Percentiles rank a stretch among this genome's conserved stretches.
Conservation (phyloP, 2,113 vertebrate species). For the Isichthys henryi region DNA sequence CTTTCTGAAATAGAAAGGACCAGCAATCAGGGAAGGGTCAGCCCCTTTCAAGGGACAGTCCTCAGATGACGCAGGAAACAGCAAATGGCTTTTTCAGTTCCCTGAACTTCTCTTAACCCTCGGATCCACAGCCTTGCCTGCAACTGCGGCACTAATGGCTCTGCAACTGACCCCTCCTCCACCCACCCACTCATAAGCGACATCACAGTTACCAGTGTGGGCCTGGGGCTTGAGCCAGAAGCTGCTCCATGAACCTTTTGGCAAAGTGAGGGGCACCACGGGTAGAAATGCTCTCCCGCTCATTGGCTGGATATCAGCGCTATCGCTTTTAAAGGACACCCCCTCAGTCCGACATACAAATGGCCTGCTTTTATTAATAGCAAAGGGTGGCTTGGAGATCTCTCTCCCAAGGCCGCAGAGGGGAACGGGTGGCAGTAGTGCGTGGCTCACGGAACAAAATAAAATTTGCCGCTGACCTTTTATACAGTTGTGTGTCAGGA, state of each 20-base stretch:
- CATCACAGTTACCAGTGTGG: not conserved
- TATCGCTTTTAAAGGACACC: not conserved
- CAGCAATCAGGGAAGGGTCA: not conserved
- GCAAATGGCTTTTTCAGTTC: not conserved
- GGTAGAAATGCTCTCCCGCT: not conserved
- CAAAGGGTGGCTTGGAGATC: not conserved
- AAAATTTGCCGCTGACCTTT: not conserved
- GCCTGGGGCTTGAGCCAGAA: not conserved
- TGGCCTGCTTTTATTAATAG: slow-evolving; percentile 9
- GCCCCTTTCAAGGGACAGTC: not conserved
- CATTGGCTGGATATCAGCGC: not conserved
- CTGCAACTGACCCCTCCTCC: not conserved
- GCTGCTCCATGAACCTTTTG: not conserved
- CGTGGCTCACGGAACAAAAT: not conserved
- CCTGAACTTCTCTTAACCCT: not conserved
- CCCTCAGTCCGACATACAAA: slow-evolving; percentile 6
- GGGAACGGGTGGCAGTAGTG: not conserved
- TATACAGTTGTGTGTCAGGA: not conserved
- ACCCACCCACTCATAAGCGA: not conserved
- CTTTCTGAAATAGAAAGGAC: not conserved
- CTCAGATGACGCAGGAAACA: not conserved
- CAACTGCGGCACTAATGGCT: not conserved
- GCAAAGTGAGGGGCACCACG: not conserved
- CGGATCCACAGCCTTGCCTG: not conserved
- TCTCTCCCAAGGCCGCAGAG: not conserved